Evolutionary conservation across 2,797 vertebrate genomes (phyloP).

Genomic region (Acropternis orthonyx): DNA sequence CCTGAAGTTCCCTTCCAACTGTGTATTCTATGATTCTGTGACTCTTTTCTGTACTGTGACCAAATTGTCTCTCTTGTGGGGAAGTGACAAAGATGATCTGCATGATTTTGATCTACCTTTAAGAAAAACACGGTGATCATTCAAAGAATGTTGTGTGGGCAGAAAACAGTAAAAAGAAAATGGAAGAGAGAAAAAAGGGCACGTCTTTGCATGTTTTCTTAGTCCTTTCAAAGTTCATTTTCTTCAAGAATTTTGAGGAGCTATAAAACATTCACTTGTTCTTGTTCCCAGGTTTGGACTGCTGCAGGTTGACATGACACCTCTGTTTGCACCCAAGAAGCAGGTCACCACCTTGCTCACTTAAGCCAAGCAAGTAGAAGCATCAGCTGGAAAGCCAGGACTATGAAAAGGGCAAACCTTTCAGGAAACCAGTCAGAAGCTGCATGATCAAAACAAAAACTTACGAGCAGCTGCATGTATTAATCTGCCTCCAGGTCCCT

Average conservation of each 20-base stretch:
- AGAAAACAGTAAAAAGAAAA: not conserved
- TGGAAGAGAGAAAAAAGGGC: not conserved
- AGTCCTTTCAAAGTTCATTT: not conserved
- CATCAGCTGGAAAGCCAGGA: not conserved
- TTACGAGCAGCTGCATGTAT: not conserved
- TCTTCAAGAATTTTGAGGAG: not conserved
- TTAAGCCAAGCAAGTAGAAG: not conserved
- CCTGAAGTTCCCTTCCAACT: not conserved
- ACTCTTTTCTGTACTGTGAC: not conserved
- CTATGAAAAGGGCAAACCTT: not conserved
- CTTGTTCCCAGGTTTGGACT: not conserved
- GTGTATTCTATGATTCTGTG: not conserved
- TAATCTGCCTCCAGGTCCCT: not conserved
- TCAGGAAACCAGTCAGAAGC: not conserved
- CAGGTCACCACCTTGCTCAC: not conserved
- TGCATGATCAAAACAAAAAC: not conserved
- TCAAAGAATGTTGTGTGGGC: not conserved
- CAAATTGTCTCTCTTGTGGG: not conserved
- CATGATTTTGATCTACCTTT: not conserved
- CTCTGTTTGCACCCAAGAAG: not conserved
- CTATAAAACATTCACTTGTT: not conserved
- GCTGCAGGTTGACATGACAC: not conserved
- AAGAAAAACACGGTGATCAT: not conserved
- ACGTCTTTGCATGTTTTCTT: not conserved
- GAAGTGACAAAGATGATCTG: not conserved